A percentile compares a stretch with the other conserved stretches of the same genome.
Evolutionary conservation across 2,113 vertebrate species (phyloP).

Genomic region (Sylvicapra grimmia): DNA sequence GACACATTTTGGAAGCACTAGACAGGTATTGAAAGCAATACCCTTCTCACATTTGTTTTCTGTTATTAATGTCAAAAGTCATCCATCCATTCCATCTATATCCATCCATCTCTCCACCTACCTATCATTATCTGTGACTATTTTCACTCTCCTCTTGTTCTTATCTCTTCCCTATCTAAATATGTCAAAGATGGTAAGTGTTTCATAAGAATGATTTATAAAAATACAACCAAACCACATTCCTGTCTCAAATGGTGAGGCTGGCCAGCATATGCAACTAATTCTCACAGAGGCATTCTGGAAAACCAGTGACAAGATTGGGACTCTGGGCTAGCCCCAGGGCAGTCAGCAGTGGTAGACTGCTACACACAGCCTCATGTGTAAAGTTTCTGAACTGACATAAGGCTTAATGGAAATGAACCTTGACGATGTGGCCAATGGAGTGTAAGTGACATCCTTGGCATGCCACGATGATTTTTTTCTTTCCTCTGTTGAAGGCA

Average conservation of each 20-base stretch:
- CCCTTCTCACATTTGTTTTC: constrained; percentile 44
- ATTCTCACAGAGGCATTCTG: constrained; percentile 82
- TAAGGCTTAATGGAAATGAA: constrained; percentile 86
- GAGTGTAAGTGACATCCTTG: constrained; percentile 82
- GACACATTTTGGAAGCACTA: constrained; percentile 18
- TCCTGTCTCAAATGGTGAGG: constrained; percentile 71
- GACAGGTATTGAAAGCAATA: constrained; percentile 30
- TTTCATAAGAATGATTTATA: constrained; percentile 62
- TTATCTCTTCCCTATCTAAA: constrained; percentile 34
- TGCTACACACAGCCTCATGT: constrained; percentile 80
- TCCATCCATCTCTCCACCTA: neutral
- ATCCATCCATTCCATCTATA: neutral
- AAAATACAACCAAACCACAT: constrained; percentile 67
- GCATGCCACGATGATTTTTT: constrained; percentile 67
- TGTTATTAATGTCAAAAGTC: constrained; percentile 36
- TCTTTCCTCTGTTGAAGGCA: constrained; percentile 72
- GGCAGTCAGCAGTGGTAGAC: constrained; percentile 85
- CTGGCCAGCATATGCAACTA: constrained; percentile 80
- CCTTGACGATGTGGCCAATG: constrained; percentile 80
- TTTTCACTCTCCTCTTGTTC: constrained; percentile 26
- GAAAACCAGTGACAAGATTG: constrained; percentile 84
- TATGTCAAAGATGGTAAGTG: constrained; percentile 58
- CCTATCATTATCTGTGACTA: constrained; percentile 6
- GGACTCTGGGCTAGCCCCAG: constrained; percentile 82
- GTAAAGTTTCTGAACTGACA: constrained; percentile 83